These are phyloP conservation scores for Buphagus erythrorhynchus DNA, from an alignment of 2,797 vertebrate genomes.

Conservation along the genomic window DNA sequence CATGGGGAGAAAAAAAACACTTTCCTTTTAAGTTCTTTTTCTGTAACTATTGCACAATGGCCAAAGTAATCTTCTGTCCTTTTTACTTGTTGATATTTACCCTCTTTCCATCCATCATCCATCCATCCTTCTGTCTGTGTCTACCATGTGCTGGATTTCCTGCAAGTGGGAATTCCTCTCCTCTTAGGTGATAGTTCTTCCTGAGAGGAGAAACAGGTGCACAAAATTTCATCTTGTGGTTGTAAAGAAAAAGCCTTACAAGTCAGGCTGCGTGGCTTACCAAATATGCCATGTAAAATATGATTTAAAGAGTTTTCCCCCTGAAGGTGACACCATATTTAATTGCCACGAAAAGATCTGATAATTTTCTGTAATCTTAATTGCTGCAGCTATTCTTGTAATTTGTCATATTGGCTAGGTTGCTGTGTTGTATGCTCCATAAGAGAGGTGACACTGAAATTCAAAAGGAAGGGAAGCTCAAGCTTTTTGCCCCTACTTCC, in stretches of 20 bases:
- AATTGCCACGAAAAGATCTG: constrained; percentile 12
- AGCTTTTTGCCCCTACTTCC: not conserved
- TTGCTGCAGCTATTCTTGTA: not conserved
- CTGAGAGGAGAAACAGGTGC: not conserved
- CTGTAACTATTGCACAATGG: constrained; percentile 29
- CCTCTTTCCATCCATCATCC: not conserved
- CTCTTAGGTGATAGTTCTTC: not conserved
- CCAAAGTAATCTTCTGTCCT: constrained; percentile 36
- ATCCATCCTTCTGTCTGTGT: not conserved
- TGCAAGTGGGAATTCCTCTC: not conserved
- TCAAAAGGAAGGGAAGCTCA: constrained; percentile 31
- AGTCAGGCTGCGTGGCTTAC: not conserved
- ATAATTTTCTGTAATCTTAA: constrained; percentile 8
- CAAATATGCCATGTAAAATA: not conserved
- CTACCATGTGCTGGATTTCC: constrained; percentile 4
- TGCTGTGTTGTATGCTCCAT: not conserved
- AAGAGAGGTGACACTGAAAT: constrained; percentile 34
- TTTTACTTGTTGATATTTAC: constrained; percentile 63
- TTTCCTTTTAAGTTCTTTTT: constrained; percentile 42
- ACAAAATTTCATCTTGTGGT: not conserved
- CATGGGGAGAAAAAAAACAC: not conserved
- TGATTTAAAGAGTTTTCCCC: not conserved
- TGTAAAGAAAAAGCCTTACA: constrained; percentile 11
- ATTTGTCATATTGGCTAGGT: not conserved
- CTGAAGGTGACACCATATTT: not conserved